phyloP scores from a whole-genome alignment of 2,113 vertebrate species.

The Microtus pennsylvanicus region DNA sequence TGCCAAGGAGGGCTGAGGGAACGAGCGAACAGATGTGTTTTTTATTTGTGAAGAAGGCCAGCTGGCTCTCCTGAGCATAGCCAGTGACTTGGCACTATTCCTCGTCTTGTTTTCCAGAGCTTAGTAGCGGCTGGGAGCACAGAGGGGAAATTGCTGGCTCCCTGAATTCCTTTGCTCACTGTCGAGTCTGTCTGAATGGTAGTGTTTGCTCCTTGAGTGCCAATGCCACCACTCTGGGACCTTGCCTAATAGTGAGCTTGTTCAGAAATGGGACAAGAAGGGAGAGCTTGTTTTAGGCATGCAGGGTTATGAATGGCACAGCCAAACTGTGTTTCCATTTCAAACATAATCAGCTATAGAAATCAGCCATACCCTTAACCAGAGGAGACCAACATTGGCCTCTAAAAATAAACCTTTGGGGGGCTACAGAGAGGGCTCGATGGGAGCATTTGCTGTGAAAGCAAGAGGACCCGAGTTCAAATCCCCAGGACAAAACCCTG shows the following conservation, averaged over 20 bases:
- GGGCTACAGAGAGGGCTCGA: background rate
- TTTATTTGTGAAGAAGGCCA: constrained; percentile 61
- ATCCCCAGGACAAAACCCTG: background rate
- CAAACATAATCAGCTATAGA: constrained; percentile 69
- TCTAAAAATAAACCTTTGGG: constrained; percentile 56
- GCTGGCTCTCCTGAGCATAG: constrained; percentile 58
- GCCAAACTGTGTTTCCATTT: constrained; percentile 74
- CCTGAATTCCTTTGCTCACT: constrained; percentile 33
- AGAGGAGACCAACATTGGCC: constrained; percentile 31
- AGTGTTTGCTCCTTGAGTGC: background rate
- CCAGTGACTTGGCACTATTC: constrained; percentile 64
- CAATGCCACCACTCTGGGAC: background rate
- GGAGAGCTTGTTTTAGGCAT: background rate
- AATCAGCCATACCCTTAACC: constrained; percentile 62
- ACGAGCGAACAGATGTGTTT: constrained; percentile 31
- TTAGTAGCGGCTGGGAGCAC: constrained; percentile 49
- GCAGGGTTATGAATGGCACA: constrained; percentile 35
- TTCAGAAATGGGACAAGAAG: constrained; percentile 54
- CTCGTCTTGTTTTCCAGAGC: constrained; percentile 62
- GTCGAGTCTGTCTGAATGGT: constrained; percentile 29
- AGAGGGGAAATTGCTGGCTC: constrained; percentile 41
- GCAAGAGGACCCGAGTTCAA: background rate
- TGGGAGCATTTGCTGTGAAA: background rate
- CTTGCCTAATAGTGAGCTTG: constrained; percentile 6
- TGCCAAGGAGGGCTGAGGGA: constrained; percentile 33